Conservation (phyloP, 2,797 vertebrate genomes). For the Sphenodon punctatus region DNA sequence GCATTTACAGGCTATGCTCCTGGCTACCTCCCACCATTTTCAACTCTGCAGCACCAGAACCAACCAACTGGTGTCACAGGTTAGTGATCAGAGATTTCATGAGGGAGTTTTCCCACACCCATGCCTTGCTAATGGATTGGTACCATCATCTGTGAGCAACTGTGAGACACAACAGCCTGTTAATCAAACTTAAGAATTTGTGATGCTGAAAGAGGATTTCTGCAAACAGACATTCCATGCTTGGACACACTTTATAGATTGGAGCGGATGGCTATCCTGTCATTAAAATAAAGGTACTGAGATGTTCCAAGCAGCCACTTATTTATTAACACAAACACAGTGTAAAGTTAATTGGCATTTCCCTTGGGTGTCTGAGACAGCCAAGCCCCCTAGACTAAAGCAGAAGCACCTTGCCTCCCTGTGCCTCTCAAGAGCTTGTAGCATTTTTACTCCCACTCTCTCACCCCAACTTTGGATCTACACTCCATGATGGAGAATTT, state of each 20-base stretch:
- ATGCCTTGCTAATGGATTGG: neutral
- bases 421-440: neutral
- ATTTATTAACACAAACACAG: neutral
- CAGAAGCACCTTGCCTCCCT: no score
- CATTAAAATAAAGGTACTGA: neutral
- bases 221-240: neutral
- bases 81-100: constrained; percentile 1
- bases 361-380: no score
- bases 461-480: neutral
- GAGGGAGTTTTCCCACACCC: constrained; percentile 24
- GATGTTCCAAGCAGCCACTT: neutral
- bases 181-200: constrained; percentile 34
- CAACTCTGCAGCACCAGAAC: constrained; percentile 39
- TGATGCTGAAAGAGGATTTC: constrained; percentile 11
- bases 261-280: neutral
- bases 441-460: neutral
- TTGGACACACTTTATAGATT: neutral
- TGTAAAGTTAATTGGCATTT: neutral
- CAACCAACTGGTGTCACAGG: constrained; percentile 43
- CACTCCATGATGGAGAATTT: no score
- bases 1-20: neutral
- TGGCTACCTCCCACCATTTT: neutral
- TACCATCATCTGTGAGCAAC: constrained; percentile 11
- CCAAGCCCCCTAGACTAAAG: no score
- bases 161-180: neutral